These are phyloP conservation scores for Hirtodrosophila cameraria DNA, from an alignment of 2,888 invertebrate species.

Conservation along the genomic window DNA sequence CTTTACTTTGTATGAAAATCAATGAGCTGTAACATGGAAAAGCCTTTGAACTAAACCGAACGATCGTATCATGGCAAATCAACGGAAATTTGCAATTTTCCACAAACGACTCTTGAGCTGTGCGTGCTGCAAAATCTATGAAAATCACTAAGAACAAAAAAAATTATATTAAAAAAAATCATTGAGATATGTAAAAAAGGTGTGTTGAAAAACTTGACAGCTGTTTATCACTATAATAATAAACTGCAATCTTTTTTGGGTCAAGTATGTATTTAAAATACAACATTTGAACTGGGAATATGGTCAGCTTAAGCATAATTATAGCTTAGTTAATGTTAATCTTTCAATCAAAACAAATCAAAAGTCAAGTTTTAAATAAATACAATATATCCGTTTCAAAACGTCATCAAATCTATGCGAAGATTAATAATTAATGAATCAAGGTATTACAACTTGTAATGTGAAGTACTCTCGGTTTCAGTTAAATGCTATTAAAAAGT, in stretches of 20 bases:
- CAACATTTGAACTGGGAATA: neutral
- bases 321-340: neutral
- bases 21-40: conserved; percentile 71
- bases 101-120: conserved; percentile 28
- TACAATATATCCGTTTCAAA: neutral
- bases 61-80: conserved; percentile 48
- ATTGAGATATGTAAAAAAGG: conserved; percentile 1
- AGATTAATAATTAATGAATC: neutral
- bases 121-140: conserved; percentile 18
- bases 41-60: conserved; percentile 64
- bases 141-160: too few species aligned
- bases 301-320: too few species aligned
- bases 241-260: conserved; percentile 39
- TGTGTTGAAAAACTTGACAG: conserved; percentile 28
- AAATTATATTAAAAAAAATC: too few species aligned
- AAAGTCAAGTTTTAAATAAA: too few species aligned
- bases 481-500: neutral
- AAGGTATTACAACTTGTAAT: neutral
- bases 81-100: conserved; percentile 55
- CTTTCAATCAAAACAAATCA: too few species aligned
- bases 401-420: conserved; percentile 1
- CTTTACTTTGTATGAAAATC: conserved; percentile 45
- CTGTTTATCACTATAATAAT: conserved; percentile 47
- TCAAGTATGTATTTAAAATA: conserved; percentile 31
- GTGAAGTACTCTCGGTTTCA: neutral